phyloP scores from a whole-genome alignment of 2,797 vertebrate species.

The Enteromius trimaculatus region DNA sequence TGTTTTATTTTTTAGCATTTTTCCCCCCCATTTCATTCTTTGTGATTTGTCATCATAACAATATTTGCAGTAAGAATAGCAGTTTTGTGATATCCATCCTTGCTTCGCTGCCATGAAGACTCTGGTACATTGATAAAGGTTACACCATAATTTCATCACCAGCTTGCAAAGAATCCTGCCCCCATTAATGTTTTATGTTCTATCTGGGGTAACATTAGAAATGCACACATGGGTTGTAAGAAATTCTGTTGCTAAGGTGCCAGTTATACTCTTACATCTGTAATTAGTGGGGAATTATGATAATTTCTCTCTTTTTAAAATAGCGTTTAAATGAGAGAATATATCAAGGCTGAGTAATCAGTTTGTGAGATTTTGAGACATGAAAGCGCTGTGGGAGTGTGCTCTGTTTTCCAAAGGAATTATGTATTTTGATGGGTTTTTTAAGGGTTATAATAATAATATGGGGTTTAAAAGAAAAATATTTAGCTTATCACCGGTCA shows the following conservation, averaged over 20 bases:
- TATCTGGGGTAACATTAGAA: conserved; percentile 74
- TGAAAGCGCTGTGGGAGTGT: neutral
- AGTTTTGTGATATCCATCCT: conserved; percentile 61
- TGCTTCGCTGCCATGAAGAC: conserved; percentile 67
- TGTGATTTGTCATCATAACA: conserved; percentile 51
- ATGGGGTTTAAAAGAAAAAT: neutral
- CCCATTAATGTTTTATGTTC: conserved; percentile 85
- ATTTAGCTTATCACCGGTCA: neutral
- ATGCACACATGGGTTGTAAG: conserved; percentile 60
- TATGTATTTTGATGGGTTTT: conserved; percentile 19
- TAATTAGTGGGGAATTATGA: conserved; percentile 49
- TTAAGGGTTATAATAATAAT: neutral
- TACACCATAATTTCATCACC: conserved; percentile 88
- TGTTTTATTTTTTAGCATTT: conserved; percentile 27
- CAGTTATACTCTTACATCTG: conserved; percentile 55
- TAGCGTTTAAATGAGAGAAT: conserved; percentile 31
- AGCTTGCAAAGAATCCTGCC: conserved; percentile 81
- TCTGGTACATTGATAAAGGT: conserved; percentile 82
- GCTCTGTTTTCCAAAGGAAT: conserved; percentile 14
- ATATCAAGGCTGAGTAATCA: conserved; percentile 45
- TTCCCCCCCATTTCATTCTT: conserved; percentile 26
- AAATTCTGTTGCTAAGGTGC: conserved; percentile 57
- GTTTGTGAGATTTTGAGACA: conserved; percentile 28
- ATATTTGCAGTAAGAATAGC: conserved; percentile 49
- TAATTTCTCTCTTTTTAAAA: conserved; percentile 32